Percentiles rank a stretch among this genome's conserved stretches.
Evolutionary conservation across 1,140 invertebrate species (phyloP).

Genomic region (Periplaneta americana): DNA sequence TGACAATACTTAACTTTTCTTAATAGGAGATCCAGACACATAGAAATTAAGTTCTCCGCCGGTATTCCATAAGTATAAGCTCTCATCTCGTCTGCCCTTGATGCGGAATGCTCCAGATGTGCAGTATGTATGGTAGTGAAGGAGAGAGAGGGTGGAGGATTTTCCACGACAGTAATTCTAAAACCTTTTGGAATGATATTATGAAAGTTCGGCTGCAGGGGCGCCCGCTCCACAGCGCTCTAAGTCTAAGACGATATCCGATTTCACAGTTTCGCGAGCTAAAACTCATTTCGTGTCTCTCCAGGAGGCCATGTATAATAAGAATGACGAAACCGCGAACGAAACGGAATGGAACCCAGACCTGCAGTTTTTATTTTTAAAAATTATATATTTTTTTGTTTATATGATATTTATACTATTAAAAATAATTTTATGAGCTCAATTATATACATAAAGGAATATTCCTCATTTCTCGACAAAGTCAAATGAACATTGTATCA

Average conservation of each 20-base stretch:
- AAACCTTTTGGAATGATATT: constrained; percentile 12
- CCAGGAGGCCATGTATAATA: neutral
- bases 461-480: too few relatives aligned
- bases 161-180: constrained; percentile 5
- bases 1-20: too few relatives aligned
- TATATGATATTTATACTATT: neutral
- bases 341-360: neutral
- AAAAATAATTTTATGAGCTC: neutral
- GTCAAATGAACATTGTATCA: too few relatives aligned
- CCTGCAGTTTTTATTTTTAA: neutral
- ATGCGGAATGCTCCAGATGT: neutral
- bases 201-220: constrained; percentile 13
- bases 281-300: constrained; percentile 9
- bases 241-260: constrained; percentile 8
- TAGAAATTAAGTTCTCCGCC: neutral
- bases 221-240: neutral
- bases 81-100: neutral
- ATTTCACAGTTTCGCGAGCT: constrained; percentile 12
- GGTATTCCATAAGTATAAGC: neutral
- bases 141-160: neutral
- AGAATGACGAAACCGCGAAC: neutral
- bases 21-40: too few relatives aligned
- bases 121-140: neutral
- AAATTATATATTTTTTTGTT: neutral
- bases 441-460: too few relatives aligned